These are phyloP conservation scores for Terrapene triunguis DNA, from an alignment of 2,113 vertebrate species.

Conservation along the genomic window DNA sequence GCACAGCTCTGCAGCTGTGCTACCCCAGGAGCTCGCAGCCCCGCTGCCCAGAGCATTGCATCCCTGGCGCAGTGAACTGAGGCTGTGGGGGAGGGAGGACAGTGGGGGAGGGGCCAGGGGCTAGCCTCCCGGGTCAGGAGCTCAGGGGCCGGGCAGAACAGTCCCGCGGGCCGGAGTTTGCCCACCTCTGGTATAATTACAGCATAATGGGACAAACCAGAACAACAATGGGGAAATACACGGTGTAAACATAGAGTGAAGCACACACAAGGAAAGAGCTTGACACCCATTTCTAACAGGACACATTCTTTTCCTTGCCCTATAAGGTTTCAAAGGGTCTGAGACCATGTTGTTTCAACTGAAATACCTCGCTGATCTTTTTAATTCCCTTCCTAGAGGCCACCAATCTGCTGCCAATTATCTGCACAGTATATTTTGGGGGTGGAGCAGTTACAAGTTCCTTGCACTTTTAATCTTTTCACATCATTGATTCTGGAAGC, in stretches of 20 bases:
- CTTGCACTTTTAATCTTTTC: slow-evolving; percentile 14
- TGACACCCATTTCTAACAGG: background rate
- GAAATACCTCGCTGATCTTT: background rate
- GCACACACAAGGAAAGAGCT: background rate
- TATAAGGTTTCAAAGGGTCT: background rate
- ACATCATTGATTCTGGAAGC: background rate
- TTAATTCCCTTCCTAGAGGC: background rate
- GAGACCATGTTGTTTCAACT: background rate
- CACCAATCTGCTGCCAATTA: background rate
- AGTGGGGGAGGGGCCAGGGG: no score
- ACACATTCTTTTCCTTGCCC: background rate
- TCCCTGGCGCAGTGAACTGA: no score
- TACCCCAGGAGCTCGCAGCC: no score
- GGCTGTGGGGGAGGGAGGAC: no score
- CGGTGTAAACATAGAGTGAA: background rate
- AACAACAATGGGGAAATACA: background rate
- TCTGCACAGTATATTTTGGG: background rate
- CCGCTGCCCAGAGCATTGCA: no score
- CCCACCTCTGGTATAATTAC: no score
- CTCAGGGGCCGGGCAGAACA: no score
- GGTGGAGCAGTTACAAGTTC: background rate
- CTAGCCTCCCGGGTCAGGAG: no score
- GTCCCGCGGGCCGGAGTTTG: no score
- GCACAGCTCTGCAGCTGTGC: no score
- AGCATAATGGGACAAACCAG: no score